phyloP scores from a whole-genome alignment of 2,113 vertebrate genomes.

The Dasyornis broadbenti region DNA sequence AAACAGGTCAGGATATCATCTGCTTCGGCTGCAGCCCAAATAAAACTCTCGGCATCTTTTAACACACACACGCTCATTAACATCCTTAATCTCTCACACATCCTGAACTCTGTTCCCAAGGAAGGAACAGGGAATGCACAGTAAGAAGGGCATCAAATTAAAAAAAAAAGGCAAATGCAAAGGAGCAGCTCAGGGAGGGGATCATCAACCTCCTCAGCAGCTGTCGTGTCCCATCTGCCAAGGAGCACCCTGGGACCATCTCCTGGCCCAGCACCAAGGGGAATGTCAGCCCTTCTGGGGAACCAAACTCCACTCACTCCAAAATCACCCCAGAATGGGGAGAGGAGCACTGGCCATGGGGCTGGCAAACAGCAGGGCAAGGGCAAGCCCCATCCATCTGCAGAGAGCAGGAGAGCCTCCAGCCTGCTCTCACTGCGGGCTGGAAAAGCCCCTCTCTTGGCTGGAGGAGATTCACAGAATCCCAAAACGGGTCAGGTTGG shows the following conservation, averaged over 20 bases:
- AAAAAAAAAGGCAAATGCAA: neutral
- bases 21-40: neutral
- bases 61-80: neutral
- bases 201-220: constrained; percentile 38
- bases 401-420: neutral
- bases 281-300: constrained; percentile 18
- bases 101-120: neutral
- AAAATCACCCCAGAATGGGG: neutral
- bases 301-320: neutral
- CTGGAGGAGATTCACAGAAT: neutral
- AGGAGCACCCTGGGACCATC: constrained; percentile 20
- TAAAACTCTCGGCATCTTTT: neutral
- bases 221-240: constrained; percentile 26
- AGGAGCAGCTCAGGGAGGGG: neutral
- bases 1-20: neutral
- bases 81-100: too few species aligned
- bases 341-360: neutral
- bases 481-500: neutral
- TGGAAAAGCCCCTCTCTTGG: neutral
- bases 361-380: neutral
- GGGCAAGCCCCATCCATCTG: neutral
- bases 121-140: neutral
- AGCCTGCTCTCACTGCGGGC: neutral
- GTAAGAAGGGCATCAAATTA: neutral
- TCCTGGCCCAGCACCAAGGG: constrained; percentile 19